phyloP scores from a whole-genome alignment of 2,888 invertebrate species.

The Tetragonula carbonaria region DNA sequence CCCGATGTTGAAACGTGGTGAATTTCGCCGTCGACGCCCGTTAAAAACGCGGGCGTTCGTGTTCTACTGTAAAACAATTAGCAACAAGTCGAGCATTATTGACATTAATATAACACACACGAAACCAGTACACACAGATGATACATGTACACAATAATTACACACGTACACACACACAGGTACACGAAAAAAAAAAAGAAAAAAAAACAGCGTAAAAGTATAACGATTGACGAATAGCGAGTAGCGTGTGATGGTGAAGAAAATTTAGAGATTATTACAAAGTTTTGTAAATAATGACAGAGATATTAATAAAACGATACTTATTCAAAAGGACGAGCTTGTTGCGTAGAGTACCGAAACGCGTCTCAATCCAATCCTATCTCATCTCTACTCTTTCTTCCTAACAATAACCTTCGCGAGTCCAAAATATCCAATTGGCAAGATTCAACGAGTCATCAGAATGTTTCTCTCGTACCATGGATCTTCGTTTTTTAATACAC shows the following conservation, averaged over 20 bases:
- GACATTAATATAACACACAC: slow-evolving; percentile 62
- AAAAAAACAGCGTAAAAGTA: slow-evolving; percentile 49
- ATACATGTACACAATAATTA: not conserved
- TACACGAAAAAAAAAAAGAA: not conserved
- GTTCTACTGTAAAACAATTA: slow-evolving; percentile 55
- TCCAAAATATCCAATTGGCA: not conserved
- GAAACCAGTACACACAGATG: not conserved
- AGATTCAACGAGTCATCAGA: slow-evolving; percentile 18
- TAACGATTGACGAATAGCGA: slow-evolving; percentile 76
- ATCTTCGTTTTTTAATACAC: not conserved
- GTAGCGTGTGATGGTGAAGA: slow-evolving; percentile 78
- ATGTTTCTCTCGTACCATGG: not conserved
- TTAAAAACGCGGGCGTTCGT: not conserved
- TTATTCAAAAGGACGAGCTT: slow-evolving; percentile 72
- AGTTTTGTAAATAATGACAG: slow-evolving; percentile 84
- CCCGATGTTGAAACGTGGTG: slow-evolving; percentile 20
- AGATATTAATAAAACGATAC: slow-evolving; percentile 83
- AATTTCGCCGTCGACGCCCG: slow-evolving; percentile 13
- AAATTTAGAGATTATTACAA: slow-evolving; percentile 82
- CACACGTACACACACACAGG: not conserved
- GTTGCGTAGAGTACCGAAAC: not conserved
- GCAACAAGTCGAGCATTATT: slow-evolving; percentile 63
- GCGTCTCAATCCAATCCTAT: not conserved
- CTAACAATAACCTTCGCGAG: not conserved
- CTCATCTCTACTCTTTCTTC: not conserved